Percentiles rank a stretch among this genome's conserved stretches.
These are phyloP conservation scores for Emys orbicularis DNA, from an alignment of 2,797 vertebrate species.

Conservation along the genomic window DNA sequence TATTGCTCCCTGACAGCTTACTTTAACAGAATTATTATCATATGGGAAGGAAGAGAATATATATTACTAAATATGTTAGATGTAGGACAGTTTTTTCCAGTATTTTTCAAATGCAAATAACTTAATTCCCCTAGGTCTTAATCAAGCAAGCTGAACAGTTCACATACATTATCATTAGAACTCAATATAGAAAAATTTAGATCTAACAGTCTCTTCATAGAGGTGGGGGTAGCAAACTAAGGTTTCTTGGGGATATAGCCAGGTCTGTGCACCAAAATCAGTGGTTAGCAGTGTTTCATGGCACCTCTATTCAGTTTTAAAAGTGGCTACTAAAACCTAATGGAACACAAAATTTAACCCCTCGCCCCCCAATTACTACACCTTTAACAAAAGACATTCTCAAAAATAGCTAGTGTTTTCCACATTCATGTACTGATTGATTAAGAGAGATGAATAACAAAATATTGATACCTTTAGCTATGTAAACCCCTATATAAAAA, in stretches of 20 bases:
- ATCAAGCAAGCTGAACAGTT: conserved; percentile 28
- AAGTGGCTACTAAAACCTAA: background rate
- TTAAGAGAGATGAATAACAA: background rate
- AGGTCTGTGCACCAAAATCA: background rate
- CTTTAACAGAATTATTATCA: conserved; percentile 35
- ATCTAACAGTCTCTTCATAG: background rate
- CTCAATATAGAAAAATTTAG: conserved; percentile 36
- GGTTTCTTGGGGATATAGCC: background rate
- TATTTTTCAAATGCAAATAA: conserved; percentile 28
- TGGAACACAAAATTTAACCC: background rate
- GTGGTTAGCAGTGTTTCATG: background rate
- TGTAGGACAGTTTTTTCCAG: conserved; percentile 11
- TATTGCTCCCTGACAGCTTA: conserved; percentile 27
- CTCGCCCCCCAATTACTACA: background rate
- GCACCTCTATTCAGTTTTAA: background rate
- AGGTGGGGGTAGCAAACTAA: background rate
- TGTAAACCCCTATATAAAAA: background rate
- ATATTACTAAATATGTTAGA: conserved; percentile 10
- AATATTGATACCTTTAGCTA: background rate
- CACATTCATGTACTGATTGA: background rate
- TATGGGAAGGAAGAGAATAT: conserved; percentile 1
- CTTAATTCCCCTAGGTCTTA: conserved; percentile 15
- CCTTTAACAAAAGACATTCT: background rate
- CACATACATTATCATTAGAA: conserved; percentile 22
- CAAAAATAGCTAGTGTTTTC: background rate